Base-by-base conservation (phyloP, 2,888 invertebrate species). In the Chrysotoxum bicinctum region DNA sequence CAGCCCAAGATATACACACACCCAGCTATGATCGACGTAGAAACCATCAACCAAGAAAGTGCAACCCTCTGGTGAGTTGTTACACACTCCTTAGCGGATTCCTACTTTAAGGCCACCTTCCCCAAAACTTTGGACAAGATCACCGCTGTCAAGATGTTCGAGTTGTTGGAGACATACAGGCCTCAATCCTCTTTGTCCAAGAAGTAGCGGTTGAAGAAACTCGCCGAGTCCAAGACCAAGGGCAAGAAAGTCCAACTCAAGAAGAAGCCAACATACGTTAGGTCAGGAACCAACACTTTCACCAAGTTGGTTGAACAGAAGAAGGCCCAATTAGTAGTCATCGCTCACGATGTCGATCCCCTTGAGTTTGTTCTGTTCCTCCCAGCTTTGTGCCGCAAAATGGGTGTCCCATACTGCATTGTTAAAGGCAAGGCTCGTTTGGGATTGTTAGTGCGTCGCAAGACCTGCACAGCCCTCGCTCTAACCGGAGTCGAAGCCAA, bases 371-470 rank as follows among this genome's bases (percentile, higher is more conserved):
- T 99, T 2, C 94, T 99, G 45, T 99, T 98, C 94, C 94, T 99
- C 90, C 99, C 99, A 50, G 98, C 99, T 35, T 94, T 99, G 87
- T 99, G 99, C 94, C 96, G 99, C 89, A 99, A 99, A 93, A 99
- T 99, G 99, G 99, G 98, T 81, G 98, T 99, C n/a, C 99, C 99
- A 19, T 99, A 99, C 93, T 99, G 99, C 92, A 99, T 99, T 89
- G 96, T 99, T 30, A 99, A 99, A 93, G 98, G 99, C 91, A 99
- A 99, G 93, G 98, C 99, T 48, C 95, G 99, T 87, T 93, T 99
- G 79, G 99, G 99, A 89, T 95, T 96, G 88, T 95, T 99, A 76
- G 99, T 99, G 0, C 96, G 98, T 91, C 96, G 99, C 91, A 99
- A 99, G 93, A 99, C 99, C 0, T 97, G 97, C 93, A 95, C 98